Conservation (phyloP, 2,113 vertebrate genomes). For the Saguinus midas region DNA sequence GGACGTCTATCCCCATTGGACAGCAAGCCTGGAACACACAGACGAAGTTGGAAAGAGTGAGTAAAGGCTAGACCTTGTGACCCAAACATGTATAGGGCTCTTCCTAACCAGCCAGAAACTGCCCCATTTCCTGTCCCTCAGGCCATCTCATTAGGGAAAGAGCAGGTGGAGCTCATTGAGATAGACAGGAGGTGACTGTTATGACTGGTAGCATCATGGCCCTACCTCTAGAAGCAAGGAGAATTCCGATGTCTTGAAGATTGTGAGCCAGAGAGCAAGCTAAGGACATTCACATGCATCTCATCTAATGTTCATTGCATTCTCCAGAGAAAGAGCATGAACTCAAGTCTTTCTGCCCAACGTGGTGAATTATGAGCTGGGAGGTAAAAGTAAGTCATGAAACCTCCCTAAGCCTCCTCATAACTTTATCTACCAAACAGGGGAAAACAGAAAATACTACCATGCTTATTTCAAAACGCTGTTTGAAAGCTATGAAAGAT, state of each 20-base stretch:
- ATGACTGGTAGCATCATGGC: rapidly evolving
- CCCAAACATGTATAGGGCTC: rapidly evolving
- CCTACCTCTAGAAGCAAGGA: not conserved
- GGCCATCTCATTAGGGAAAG: rapidly evolving
- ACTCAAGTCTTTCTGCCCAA: not conserved
- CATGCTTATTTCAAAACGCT: not conserved
- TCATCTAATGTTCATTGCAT: not conserved
- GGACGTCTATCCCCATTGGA: rapidly evolving
- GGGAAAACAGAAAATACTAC: not conserved
- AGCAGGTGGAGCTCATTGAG: not conserved
- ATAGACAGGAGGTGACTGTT: rapidly evolving
- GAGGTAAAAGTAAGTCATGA: not conserved
- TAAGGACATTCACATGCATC: rapidly evolving
- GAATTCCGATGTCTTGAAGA: not conserved
- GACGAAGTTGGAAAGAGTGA: slow-evolving; percentile 49
- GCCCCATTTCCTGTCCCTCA: not conserved
- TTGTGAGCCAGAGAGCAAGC: not conserved
- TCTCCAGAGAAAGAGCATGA: not conserved
- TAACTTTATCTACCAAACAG: not conserved
- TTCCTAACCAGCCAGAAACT: not conserved
- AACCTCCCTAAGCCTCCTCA: not conserved
- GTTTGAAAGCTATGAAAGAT: not conserved
- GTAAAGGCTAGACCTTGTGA: not conserved
- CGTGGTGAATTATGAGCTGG: not conserved
- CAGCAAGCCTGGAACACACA: not conserved